Conservation (phyloP, 92 coral and sea anemone species). For the Virgularia gustaviana region DNA sequence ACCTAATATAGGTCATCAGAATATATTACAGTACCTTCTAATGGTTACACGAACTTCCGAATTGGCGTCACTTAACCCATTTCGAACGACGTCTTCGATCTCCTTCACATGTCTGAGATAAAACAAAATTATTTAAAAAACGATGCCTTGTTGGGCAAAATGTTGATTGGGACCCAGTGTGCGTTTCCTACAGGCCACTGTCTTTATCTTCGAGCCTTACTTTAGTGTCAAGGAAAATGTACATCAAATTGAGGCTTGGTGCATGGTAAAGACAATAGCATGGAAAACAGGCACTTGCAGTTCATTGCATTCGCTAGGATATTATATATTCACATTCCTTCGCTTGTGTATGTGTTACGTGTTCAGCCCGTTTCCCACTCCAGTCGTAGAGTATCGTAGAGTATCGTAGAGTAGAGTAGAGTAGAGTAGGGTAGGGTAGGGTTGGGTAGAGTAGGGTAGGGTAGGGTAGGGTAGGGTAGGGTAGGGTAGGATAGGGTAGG, state of each 20-base stretch:
- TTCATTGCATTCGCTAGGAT: no score
- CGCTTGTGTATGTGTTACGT: no score
- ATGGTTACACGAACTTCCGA: slow-evolving; percentile 66
- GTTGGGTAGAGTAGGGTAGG: neutral
- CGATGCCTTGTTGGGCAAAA: neutral
- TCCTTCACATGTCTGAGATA: slow-evolving; percentile 64
- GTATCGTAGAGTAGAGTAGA: neutral
- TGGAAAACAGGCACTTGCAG: no score
- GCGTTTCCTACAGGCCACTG: no score
- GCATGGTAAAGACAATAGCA: no score
- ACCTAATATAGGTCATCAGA: neutral
- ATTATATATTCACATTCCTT: no score
- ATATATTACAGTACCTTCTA: slow-evolving; percentile 55
- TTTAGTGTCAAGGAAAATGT: neutral
- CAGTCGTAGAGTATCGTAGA: neutral
- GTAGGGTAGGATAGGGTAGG: neutral
- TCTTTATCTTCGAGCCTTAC: no score
- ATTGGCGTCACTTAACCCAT: slow-evolving; percentile 82
- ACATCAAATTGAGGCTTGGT: neutral
- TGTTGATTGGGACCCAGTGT: neutral
- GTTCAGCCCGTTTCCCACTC: no score
- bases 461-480: neutral
- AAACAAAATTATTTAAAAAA: neutral
- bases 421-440: neutral
- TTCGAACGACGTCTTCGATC: slow-evolving; percentile 77